phyloP scores from a whole-genome alignment of 2,113 vertebrate species.

The Atherinomorus stipes region DNA sequence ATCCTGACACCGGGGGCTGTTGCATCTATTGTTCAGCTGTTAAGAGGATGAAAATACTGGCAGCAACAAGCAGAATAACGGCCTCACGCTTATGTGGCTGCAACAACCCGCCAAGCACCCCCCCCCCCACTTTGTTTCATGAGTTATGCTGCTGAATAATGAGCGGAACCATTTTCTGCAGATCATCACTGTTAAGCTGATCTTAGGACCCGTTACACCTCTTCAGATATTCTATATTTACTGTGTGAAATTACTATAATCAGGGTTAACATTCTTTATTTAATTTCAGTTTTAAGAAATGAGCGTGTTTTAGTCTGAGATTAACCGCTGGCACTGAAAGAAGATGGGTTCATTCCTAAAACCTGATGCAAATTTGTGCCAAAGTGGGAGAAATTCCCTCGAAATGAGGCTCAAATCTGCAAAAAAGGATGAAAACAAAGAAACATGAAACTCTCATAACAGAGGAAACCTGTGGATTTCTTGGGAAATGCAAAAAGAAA shows the following conservation, averaged over 20 bases:
- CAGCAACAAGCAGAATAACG: background rate
- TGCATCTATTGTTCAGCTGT: constrained; percentile 18
- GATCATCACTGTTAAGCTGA: background rate
- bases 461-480: constrained; percentile 18
- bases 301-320: background rate
- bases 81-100: background rate
- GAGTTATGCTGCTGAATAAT: background rate
- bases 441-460: background rate
- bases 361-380: too few species aligned
- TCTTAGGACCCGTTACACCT: too few species aligned
- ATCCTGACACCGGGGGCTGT: background rate
- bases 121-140: background rate
- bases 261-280: too few species aligned
- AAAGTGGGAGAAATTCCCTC: too few species aligned
- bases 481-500: constrained; percentile 25
- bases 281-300: too few species aligned
- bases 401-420: too few species aligned
- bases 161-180: background rate
- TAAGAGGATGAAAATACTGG: constrained; percentile 15
- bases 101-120: background rate
- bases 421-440: background rate
- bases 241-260: too few species aligned
- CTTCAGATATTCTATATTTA: too few species aligned
- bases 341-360: background rate
- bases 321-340: background rate